Conservation (phyloP, 2,797 vertebrate species). For the Melopsittacus undulatus region DNA sequence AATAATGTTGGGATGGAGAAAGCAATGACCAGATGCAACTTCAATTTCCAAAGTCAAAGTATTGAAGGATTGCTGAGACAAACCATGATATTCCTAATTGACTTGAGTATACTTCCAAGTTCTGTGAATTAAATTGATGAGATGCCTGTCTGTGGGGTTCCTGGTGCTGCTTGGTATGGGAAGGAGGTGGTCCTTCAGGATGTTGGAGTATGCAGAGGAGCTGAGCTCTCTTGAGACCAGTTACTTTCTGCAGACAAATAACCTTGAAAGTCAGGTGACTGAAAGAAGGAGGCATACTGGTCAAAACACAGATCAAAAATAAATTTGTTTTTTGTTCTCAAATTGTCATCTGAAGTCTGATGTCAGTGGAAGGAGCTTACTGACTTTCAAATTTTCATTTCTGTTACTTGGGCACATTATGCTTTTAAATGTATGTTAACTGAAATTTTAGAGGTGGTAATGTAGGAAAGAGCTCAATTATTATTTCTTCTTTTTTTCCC, state of each 20-base stretch:
- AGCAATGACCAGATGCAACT: not conserved
- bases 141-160: not conserved
- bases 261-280: not conserved
- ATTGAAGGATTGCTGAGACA: not conserved
- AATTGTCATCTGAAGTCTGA: not conserved
- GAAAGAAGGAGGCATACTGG: not conserved
- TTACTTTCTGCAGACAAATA: not conserved
- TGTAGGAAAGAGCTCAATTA: not conserved
- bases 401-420: not conserved
- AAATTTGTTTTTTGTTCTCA: rapidly evolving
- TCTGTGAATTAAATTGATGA: not conserved
- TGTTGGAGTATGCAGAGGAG: not conserved
- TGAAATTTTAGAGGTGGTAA: not conserved
- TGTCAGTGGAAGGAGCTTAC: not conserved
- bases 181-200: not conserved
- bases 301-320: not conserved
- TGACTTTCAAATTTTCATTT: not conserved
- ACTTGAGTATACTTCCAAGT: not conserved
- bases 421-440: not conserved
- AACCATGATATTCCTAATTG: not conserved
- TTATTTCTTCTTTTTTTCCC: too few species aligned
- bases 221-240: not conserved
- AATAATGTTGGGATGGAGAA: not conserved
- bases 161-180: not conserved
- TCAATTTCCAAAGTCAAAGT: not conserved